Evolutionary conservation across 1,140 invertebrate genomes (phyloP).

Genomic region (Tetragonula clypearis): DNA sequence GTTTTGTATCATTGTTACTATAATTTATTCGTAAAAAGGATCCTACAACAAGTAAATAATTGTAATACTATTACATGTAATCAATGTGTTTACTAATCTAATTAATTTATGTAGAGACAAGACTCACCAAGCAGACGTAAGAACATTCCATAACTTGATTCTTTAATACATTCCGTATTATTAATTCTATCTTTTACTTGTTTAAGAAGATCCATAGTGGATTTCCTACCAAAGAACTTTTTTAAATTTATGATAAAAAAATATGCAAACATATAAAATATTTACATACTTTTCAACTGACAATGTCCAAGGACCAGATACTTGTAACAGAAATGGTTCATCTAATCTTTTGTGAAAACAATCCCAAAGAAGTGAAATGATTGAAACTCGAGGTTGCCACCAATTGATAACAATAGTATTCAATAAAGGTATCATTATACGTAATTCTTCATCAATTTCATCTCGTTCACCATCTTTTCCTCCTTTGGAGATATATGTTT

Average conservation of each 20-base stretch:
- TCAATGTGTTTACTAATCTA: background rate
- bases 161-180: conserved; percentile 69
- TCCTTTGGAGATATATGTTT: conserved; percentile 73
- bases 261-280: conserved; percentile 8
- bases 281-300: conserved; percentile 77
- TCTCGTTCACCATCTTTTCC: conserved; percentile 76
- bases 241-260: background rate
- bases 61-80: background rate
- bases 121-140: conserved; percentile 77
- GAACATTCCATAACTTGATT: conserved; percentile 80
- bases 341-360: conserved; percentile 81
- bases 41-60: conserved; percentile 61
- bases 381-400: conserved; percentile 77
- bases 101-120: background rate
- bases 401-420: conserved; percentile 74
- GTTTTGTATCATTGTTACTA: conserved; percentile 69
- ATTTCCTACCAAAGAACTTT: conserved; percentile 72
- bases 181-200: conserved; percentile 76
- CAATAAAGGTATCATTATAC: conserved; percentile 76
- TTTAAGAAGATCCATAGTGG: conserved; percentile 75
- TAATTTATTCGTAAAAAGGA: conserved; percentile 75
- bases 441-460: conserved; percentile 77
- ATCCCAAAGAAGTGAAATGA: conserved; percentile 79
- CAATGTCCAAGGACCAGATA: conserved; percentile 75
- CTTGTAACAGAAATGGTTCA: conserved; percentile 77